Evolutionary conservation across 2,113 vertebrate genomes (phyloP), one percentile per base, ranked within the genome.

Genomic region (Motacilla alba): DNA sequence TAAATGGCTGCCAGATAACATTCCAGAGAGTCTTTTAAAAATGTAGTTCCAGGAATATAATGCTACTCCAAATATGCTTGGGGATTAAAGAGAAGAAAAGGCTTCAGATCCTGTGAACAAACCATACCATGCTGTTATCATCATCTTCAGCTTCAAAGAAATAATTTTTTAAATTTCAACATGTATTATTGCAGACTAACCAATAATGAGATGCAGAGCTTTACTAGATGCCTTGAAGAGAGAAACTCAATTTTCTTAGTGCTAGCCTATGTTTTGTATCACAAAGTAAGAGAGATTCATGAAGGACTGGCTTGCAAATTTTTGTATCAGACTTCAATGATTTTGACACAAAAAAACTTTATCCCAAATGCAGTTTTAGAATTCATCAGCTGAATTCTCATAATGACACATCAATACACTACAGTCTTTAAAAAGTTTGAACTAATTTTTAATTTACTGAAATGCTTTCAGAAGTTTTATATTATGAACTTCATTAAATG

Each of bases 391-490:
- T 72, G 60, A 80, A 89, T 83, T 74, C 59, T 79, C n/a, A 39
- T 74, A 70, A 59, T 35, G 58, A 67, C 18, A 70, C 37, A 87
- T 33, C 44, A 88, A 93, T 30, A 5, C 50, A 79, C 21, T 28
- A 52, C 17, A 73, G 1, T 43, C 50, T 87, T 91, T 22, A 70
- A 80, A 96, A 93, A 43, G 26, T 66, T 95, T 83, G 26, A 92
- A 72, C 82, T 86, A 96, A 35, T 13, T 63, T 95, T 82, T 67
- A 73, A 94, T 81, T 95, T 92, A 92, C n/a, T 73, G 55, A 77
- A 76, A 79, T 21, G 52, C 75, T 82, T 93, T 59, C 53, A 64
- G 68, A 93, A 94, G 83, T 95, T 94, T 91, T 92, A 90, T 92
- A 86, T 64, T 92, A 90, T 94, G 85, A 91, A 79, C 30, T 80